Evolutionary conservation across 1,140 invertebrate species (phyloP).

Genomic region (Hestina assimilis): DNA sequence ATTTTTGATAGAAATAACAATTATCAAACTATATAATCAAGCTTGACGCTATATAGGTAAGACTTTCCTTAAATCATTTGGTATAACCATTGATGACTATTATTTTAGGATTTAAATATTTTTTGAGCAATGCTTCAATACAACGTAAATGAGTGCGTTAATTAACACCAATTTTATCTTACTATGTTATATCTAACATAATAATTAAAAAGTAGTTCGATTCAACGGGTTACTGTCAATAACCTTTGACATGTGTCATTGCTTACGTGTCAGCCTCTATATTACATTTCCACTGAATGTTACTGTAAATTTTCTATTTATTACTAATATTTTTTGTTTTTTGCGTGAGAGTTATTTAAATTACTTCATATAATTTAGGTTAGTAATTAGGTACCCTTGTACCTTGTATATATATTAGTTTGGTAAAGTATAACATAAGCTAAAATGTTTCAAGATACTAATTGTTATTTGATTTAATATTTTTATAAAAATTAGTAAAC

Average conservation of each 20-base stretch:
- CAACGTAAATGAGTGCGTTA: too few relatives aligned
- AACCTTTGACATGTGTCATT: slow-evolving; percentile 79
- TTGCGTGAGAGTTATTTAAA: slow-evolving; percentile 2
- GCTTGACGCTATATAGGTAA: slow-evolving; percentile 9
- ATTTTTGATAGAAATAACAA: neutral
- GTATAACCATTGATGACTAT: neutral
- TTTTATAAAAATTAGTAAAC: too few relatives aligned
- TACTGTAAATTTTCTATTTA: slow-evolving; percentile 20
- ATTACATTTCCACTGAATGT: slow-evolving; percentile 21
- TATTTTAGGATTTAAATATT: too few relatives aligned
- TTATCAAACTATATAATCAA: slow-evolving; percentile 1
- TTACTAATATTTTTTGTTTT: neutral
- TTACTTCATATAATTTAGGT: slow-evolving; percentile 1
- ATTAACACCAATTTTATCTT: too few relatives aligned
- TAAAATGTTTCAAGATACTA: too few relatives aligned
- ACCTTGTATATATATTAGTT: neutral
- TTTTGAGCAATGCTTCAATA: too few relatives aligned
- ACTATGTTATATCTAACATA: neutral
- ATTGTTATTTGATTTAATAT: too few relatives aligned
- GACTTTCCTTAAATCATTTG: neutral
- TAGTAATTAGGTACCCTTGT: neutral
- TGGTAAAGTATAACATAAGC: too few relatives aligned
- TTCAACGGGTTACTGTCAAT: slow-evolving; percentile 53
- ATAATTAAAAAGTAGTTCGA: neutral
- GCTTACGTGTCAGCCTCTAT: slow-evolving; percentile 71